A percentile compares a stretch with the other conserved stretches of the same genome.
These are phyloP conservation scores for Chymomyza caudatula DNA, from an alignment of 2,888 invertebrate genomes.

Conservation along the genomic window DNA sequence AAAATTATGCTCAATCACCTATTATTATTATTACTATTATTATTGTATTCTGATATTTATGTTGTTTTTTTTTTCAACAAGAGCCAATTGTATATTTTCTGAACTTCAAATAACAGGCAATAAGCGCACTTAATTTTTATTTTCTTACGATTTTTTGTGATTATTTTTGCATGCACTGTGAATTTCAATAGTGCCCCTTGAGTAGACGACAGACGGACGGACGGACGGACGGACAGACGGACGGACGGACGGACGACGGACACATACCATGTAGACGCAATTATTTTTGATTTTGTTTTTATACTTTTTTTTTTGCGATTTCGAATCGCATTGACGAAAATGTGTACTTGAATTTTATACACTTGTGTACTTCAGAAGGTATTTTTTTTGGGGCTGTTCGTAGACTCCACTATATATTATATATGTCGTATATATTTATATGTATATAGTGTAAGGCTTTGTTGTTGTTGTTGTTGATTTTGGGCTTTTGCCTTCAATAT, in stretches of 20 bases:
- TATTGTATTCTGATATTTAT: too few relatives aligned
- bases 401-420: not conserved
- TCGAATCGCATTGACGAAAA: constrained; percentile 54
- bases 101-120: too few relatives aligned
- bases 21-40: too few relatives aligned
- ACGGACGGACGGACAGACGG: not conserved
- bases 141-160: not conserved
- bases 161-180: not conserved
- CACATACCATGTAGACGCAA: not conserved
- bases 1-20: too few relatives aligned
- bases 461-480: not conserved
- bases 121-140: not conserved
- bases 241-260: not conserved
- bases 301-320: not conserved
- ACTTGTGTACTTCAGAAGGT: not conserved
- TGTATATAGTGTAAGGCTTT: not conserved
- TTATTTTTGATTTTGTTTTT: not conserved
- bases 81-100: too few relatives aligned
- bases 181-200: not conserved
- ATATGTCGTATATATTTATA: too few relatives aligned
- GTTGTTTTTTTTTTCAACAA: too few relatives aligned
- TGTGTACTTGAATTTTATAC: constrained; percentile 51
- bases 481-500: constrained; percentile 30
- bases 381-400: not conserved
- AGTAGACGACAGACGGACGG: not conserved